Percentiles rank a stretch among this genome's conserved stretches.
phyloP scores from a whole-genome alignment of 1,140 invertebrate genomes.

The Maniola jurtina region DNA sequence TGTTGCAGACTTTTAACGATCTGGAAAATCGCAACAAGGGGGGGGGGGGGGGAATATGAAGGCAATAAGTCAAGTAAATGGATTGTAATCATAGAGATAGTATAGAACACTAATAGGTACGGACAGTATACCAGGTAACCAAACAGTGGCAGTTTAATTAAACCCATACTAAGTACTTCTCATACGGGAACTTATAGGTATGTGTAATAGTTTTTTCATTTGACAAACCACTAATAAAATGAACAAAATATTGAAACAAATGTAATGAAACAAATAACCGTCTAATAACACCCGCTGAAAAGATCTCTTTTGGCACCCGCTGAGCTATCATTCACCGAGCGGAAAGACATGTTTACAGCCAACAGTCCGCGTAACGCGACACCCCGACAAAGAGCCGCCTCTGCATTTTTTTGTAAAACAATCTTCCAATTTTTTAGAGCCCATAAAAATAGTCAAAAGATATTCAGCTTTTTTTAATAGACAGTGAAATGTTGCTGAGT shows the following conservation, averaged over 20 bases:
- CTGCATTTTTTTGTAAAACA: slow-evolving; percentile 71
- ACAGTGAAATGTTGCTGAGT: slow-evolving; percentile 76
- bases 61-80: too few species aligned
- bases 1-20: too few species aligned
- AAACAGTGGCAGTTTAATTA: too few species aligned
- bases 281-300: slow-evolving; percentile 30
- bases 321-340: slow-evolving; percentile 58
- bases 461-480: slow-evolving; percentile 71
- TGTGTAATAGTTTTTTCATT: too few species aligned
- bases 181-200: too few species aligned
- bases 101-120: too few species aligned
- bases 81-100: too few species aligned
- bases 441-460: slow-evolving; percentile 77
- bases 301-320: slow-evolving; percentile 56
- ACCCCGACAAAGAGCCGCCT: slow-evolving; percentile 71
- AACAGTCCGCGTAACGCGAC: slow-evolving; percentile 63
- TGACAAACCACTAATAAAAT: neutral
- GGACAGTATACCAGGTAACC: too few species aligned
- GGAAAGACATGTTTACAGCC: slow-evolving; percentile 75
- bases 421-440: slow-evolving; percentile 73
- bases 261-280: slow-evolving; percentile 29
- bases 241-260: slow-evolving; percentile 24
- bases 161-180: too few species aligned
- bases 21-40: too few species aligned
- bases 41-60: too few species aligned